Evolutionary conservation across 2,113 vertebrate genomes (phyloP).

Genomic region (Upupa epops): DNA sequence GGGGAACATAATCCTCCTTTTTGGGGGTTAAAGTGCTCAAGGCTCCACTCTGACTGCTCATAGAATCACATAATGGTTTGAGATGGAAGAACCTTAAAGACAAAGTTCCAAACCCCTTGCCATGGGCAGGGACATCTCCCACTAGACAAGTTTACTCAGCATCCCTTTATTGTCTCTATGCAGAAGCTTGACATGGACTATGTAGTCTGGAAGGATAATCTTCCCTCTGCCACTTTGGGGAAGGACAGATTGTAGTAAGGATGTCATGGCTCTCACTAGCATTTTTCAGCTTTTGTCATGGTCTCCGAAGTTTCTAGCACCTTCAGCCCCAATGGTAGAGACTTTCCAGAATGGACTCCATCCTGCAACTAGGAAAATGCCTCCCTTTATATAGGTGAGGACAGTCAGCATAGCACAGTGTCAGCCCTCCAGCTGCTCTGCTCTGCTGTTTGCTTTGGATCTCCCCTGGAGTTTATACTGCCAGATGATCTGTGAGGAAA

Average conservation of each 20-base stretch:
- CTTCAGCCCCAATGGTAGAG: background rate
- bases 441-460: background rate
- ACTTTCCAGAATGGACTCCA: background rate
- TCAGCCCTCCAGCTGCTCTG: background rate
- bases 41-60: background rate
- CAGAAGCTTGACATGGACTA: accelerated
- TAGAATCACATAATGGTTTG: too few species aligned
- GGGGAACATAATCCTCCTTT: background rate
- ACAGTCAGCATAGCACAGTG: accelerated
- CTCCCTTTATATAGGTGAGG: background rate
- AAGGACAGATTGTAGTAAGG: background rate
- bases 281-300: accelerated
- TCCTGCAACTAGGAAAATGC: background rate
- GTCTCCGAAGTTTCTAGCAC: background rate
- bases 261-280: background rate
- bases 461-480: background rate
- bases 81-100: too few species aligned
- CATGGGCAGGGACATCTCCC: too few species aligned
- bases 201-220: background rate
- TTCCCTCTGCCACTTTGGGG: background rate
- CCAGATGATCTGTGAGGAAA: background rate
- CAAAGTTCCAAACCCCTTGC: too few species aligned
- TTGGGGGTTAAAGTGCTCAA: background rate
- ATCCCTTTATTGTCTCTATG: accelerated
- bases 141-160: too few species aligned